These are phyloP conservation scores for Rhinichthys klamathensis DNA, from an alignment of 2,113 vertebrate genomes.

Conservation along the genomic window DNA sequence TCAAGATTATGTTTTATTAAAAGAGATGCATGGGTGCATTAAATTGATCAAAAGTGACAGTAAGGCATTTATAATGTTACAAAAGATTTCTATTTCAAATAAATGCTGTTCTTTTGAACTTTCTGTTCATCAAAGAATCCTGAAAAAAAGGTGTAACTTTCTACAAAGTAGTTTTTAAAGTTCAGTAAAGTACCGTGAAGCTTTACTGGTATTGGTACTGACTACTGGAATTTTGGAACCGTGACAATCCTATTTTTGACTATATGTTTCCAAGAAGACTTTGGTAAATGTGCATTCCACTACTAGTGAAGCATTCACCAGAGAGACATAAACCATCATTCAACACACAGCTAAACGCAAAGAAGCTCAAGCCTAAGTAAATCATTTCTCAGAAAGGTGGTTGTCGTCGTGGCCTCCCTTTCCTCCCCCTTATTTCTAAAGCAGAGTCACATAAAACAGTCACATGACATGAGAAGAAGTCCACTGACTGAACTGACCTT, in stretches of 20 bases:
- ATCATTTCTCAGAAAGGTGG: conserved; percentile 31
- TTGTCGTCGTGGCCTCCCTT: background rate
- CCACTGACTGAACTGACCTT: conserved; percentile 79
- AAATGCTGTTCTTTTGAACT: background rate
- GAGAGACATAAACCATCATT: background rate
- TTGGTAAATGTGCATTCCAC: background rate
- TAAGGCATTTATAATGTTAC: no score
- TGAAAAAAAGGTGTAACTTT: no score
- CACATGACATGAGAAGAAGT: conserved; percentile 20
- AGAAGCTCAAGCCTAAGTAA: conserved; percentile 11
- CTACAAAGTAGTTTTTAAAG: no score
- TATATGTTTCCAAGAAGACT: background rate
- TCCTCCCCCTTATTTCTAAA: conserved; percentile 8
- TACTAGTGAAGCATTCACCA: conserved; percentile 4
- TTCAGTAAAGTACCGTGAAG: no score
- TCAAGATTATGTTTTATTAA: background rate
- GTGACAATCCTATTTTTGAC: background rate
- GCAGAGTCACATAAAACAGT: conserved; percentile 19
- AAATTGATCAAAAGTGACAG: background rate
- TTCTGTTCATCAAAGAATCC: background rate
- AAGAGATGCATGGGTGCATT: background rate
- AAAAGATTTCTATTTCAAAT: background rate
- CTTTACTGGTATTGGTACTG: no score
- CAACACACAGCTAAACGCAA: background rate
- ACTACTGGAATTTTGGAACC: background rate